These are phyloP conservation scores for Darevskia mixta DNA, from an alignment of 2,797 vertebrate genomes.

Conservation along the genomic window DNA sequence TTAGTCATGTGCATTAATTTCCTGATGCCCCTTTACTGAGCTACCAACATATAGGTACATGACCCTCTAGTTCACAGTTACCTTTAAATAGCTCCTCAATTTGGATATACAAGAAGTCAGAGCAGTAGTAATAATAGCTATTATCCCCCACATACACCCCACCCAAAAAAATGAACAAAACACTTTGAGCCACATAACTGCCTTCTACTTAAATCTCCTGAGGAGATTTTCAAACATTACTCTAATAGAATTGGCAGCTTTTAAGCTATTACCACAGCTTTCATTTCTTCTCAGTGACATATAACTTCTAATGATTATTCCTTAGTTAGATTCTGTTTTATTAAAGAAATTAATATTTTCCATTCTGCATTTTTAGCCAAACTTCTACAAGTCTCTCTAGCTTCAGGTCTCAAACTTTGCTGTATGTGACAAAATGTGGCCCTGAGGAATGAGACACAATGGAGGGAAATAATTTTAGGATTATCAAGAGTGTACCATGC, in stretches of 20 bases:
- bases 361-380: constrained; percentile 9
- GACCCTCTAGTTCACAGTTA: neutral
- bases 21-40: neutral
- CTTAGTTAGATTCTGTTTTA: constrained; percentile 29
- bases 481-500: neutral
- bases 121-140: constrained; percentile 15
- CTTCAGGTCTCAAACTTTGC: neutral
- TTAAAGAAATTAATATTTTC: constrained; percentile 40
- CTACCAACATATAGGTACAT: neutral
- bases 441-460: neutral
- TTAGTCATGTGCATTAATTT: too few relatives aligned
- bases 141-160: neutral
- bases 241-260: constrained; percentile 42
- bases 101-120: neutral
- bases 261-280: constrained; percentile 29
- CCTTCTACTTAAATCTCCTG: constrained; percentile 27
- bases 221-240: constrained; percentile 45
- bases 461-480: neutral
- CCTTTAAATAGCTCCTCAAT: constrained; percentile 24
- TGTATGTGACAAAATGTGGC: neutral
- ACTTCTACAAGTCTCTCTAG: neutral
- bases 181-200: constrained; percentile 18
- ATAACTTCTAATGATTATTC: constrained; percentile 42
- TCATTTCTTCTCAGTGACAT: constrained; percentile 38
- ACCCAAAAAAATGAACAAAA: neutral